phyloP scores from a whole-genome alignment of 2,888 invertebrate species.

The Lepas anatifera region DNA sequence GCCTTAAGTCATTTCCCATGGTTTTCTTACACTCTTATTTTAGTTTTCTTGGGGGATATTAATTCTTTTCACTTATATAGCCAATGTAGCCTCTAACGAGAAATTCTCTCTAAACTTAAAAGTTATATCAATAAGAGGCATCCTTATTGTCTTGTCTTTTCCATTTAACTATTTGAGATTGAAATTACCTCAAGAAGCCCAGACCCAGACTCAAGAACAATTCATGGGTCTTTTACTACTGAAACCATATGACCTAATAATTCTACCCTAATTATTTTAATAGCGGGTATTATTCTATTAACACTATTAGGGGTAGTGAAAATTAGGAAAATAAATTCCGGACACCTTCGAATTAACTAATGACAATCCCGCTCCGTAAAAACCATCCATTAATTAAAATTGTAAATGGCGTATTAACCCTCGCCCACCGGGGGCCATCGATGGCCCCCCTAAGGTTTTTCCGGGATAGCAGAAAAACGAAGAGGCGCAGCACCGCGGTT shows the following conservation, averaged over 20 bases:
- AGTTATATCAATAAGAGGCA: background rate
- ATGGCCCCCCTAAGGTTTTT: no score
- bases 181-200: no score
- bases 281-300: background rate
- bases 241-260: background rate
- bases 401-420: constrained; percentile 33
- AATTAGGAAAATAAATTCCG: no score
- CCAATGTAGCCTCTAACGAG: background rate
- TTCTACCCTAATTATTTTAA: background rate
- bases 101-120: background rate
- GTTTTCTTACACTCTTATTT: background rate
- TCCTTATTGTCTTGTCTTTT: background rate
- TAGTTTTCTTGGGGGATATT: background rate
- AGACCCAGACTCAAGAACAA: no score
- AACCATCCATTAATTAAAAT: background rate
- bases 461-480: no score
- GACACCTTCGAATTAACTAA: no score
- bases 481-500: no score
- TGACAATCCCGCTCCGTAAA: background rate
- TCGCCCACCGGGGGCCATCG: no score
- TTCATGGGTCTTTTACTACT: background rate
- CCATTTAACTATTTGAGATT: constrained; percentile 15
- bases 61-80: background rate
- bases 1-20: background rate
- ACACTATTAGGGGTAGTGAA: background rate